Evolutionary conservation across 2,888 invertebrate genomes (phyloP).

Genomic region (Scaptomyza reducta): DNA sequence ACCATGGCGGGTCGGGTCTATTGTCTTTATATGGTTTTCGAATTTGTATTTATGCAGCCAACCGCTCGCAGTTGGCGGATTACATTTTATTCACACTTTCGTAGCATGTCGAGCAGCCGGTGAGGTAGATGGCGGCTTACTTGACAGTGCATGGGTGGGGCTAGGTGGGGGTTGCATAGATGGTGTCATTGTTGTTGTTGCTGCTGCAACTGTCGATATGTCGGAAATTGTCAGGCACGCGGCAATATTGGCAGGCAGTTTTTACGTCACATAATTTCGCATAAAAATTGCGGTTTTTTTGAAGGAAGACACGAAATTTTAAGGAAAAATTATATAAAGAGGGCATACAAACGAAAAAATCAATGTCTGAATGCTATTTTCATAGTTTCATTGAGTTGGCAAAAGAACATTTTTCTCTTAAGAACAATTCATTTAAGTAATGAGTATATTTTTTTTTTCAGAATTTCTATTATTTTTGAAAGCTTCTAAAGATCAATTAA

Average conservation of each 20-base stretch:
- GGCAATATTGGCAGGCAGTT: constrained; percentile 33
- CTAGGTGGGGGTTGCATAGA: constrained; percentile 4
- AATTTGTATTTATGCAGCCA: constrained; percentile 14
- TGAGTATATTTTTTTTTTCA: too few species aligned
- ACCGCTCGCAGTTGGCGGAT: constrained; percentile 64
- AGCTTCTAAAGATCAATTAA: too few species aligned
- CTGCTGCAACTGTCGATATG: constrained; percentile 65
- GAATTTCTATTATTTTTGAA: too few species aligned
- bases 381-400: too few species aligned
- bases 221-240: constrained; percentile 73
- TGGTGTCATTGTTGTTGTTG: constrained; percentile 8
- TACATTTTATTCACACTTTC: constrained; percentile 64
- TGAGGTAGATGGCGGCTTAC: constrained; percentile 1
- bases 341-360: neutral
- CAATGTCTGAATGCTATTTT: neutral
- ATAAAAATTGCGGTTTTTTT: constrained; percentile 41
- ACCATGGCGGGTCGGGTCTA: constrained; percentile 9
- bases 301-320: constrained; percentile 9
- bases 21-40: constrained; percentile 10
- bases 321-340: neutral
- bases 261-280: constrained; percentile 61
- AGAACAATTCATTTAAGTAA: too few species aligned
- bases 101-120: neutral
- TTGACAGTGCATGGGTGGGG: neutral
- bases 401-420: too few species aligned